Base-by-base conservation (phyloP, 1,140 invertebrate species). In the Pseudomyrmex flavicornis region DNA sequence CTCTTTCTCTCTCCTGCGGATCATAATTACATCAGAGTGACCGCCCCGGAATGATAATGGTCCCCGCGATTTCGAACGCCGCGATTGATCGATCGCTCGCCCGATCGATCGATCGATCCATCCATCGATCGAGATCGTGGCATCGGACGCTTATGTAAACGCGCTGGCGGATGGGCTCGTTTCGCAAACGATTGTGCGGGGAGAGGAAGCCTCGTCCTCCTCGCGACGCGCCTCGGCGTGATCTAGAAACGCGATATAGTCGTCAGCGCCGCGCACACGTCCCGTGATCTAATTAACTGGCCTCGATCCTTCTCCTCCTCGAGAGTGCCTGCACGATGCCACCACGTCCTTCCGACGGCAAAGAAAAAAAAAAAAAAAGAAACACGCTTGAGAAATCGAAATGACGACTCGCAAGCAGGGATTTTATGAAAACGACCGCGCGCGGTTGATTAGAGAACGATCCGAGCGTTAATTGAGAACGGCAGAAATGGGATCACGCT, bases 21-120 rank as follows among this genome's bases (percentile, higher is more conserved):
- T 26, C 44, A 22, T 79, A 76, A 85, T 85, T 83, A 75, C 82
- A 35, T 66, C 69, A 35, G 50, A 70, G 26, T 65, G 86, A 84
- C 69, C 69, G 56, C 50, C 75, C 12, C 46, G 80, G 85, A 77
- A 87, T 70, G 86, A 88, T 88, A 88, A 88, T 87, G 17, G 73
- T 50, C 12, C 54, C 7, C 56, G 56, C 62, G 85, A 87, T 74
- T 79, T 83, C 85, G 61, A 73, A 58, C 44, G 61, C 63, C 76
- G 35, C 56, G 54, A 15, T 5, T 8, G 17, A n/a, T 17, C 35
- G 52, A 10, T 44, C 52, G 58, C 59, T 77, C 66, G 56, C n/a
- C n/a, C 12, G 66, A 13, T 22, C 13, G 52, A 48, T 63, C 73
- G 59, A 75, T 50, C 73, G 35, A 48, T 26, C 74, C 10, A 50